Conservation (phyloP, 2,797 vertebrate species). For the Catostomus latipinnis region DNA sequence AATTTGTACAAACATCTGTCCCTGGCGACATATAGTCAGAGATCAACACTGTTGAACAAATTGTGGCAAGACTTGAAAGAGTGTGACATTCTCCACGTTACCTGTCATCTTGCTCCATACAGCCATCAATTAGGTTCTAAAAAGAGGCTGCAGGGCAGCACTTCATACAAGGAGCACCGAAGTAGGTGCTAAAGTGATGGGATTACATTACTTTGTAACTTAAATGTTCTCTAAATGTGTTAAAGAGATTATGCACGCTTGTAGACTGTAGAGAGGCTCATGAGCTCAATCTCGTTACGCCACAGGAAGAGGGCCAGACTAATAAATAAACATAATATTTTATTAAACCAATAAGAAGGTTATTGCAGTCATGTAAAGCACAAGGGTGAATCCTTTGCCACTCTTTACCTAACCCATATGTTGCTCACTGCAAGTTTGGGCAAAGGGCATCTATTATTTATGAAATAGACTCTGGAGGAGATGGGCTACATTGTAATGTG, state of each 20-base stretch:
- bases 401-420: conserved; percentile 33
- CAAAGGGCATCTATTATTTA: conserved; percentile 61
- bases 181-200: conserved; percentile 8
- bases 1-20: conserved; percentile 56
- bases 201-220: conserved; percentile 24
- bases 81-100: conserved; percentile 32
- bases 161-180: background rate
- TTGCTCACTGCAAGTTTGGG: conserved; percentile 46
- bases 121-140: conserved; percentile 47
- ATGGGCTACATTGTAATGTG: conserved; percentile 55
- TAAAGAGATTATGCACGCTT: background rate
- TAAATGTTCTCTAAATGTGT: conserved; percentile 2
- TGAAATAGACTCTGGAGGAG: conserved; percentile 59
- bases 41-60: conserved; percentile 48
- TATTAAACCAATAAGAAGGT: conserved; percentile 35
- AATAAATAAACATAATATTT: conserved; percentile 9
- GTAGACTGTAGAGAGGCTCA: background rate
- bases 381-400: conserved; percentile 14
- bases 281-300: background rate
- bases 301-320: background rate
- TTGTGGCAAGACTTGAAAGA: conserved; percentile 53
- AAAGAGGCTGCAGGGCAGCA: conserved; percentile 20
- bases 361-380: conserved; percentile 33
- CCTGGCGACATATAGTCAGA: conserved; percentile 51
- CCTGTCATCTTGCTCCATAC: conserved; percentile 47